phyloP scores from a whole-genome alignment of 1,140 invertebrate species.

The Camponotus vicinus region DNA sequence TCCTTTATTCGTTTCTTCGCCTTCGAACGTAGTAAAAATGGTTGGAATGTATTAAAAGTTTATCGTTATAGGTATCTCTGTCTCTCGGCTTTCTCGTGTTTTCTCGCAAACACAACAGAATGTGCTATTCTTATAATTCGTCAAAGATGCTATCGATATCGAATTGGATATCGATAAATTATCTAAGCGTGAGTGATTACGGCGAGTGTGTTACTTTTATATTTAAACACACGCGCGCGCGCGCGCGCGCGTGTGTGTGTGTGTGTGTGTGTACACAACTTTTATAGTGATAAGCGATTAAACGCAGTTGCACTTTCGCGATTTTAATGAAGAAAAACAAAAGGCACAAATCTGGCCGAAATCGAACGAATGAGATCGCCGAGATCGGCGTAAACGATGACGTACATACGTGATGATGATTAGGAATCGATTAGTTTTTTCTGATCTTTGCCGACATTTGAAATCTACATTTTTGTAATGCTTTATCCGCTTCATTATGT shows the following conservation, averaged over 20 bases:
- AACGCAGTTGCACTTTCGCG: not conserved
- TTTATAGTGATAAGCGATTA: not conserved
- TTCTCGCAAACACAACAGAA: not conserved
- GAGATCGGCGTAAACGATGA: too few relatives aligned
- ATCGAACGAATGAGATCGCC: too few relatives aligned
- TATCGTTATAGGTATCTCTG: not conserved
- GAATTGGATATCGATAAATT: not conserved
- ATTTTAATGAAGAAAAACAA: not conserved
- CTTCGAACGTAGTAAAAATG: not conserved
- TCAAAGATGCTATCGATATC: not conserved
- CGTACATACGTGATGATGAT: not conserved
- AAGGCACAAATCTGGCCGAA: not conserved
- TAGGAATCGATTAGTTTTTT: not conserved
- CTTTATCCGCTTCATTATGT: not conserved
- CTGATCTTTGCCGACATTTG: not conserved
- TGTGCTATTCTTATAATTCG: not conserved
- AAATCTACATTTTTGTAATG: not conserved
- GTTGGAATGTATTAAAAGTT: not conserved
- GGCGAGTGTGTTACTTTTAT: constrained; percentile 28
- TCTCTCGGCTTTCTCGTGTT: not conserved
- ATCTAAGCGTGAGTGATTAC: too few relatives aligned
- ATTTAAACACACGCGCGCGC: not conserved
- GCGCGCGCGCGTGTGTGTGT: too few relatives aligned
- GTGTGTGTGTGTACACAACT: not conserved
- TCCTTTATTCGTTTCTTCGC: constrained; percentile 10